Evolutionary conservation across 2,797 vertebrate species (phyloP), one percentile per base, ranked within the genome.

Genomic region (Megalops cyprinoides): DNA sequence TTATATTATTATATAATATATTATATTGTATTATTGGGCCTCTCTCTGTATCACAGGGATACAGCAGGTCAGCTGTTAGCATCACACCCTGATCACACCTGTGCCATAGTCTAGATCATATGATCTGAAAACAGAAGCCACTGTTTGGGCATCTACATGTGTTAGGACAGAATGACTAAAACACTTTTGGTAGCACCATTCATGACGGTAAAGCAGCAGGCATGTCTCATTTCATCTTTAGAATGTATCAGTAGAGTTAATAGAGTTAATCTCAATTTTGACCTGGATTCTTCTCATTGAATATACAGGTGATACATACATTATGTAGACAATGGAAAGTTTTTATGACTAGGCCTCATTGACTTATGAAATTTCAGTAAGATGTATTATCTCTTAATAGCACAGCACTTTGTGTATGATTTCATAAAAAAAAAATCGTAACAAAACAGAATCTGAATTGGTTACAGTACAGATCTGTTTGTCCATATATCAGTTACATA

Each of bases 41-140:
- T n/a, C n/a, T n/a, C n/a, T n/a, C n/a, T n/a, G n/a, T n/a, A n/a
- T n/a, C n/a, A 20, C 55, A 56, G 15, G 25, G 55, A 8, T 3
- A 25, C 55, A 58, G 55, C 60, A 15, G 20, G 12, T 65, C 60
- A 65, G 60, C 31, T 65, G 60, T 31, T 65, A 65, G 60, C 31
- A 5, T 65, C 60, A 65, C 10, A 65, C 12, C 4, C 34, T 31
- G 34, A 31, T 65, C 60, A 34, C 12, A 14, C 88, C 83, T 82
- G 91, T 91, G 91, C 91, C 92, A 94, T 90, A 74, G 83, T 87
- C 86, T 87, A 48, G 85, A 84, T 87, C 86, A 83, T 78, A 14
- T 67, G 12, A 67, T 18, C 62, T 39, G 62, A 34, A 37, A 67
- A 34, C 10, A 12, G 37, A 12, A 67, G 14, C 31, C 31, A 67